phyloP scores from a whole-genome alignment of 1,140 invertebrate genomes.

The Dreissena polymorpha region DNA sequence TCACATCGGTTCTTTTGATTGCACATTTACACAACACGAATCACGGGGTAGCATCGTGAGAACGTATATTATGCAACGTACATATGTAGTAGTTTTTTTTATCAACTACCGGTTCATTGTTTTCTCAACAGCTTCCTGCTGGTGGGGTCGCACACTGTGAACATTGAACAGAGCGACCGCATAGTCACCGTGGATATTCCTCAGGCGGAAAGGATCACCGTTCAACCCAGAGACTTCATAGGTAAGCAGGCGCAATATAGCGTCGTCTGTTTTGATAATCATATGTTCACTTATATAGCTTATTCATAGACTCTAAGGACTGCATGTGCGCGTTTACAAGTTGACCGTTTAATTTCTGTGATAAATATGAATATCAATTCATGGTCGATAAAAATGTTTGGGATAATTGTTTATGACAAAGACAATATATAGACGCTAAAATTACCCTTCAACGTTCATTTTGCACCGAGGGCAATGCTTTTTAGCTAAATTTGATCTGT shows the following conservation, averaged over 20 bases:
- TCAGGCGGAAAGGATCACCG: not conserved
- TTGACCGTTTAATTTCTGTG: too few species aligned
- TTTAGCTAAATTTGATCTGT: not conserved
- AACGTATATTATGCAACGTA: not conserved
- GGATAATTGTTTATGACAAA: too few species aligned
- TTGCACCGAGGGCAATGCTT: not conserved
- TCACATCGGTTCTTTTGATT: too few species aligned
- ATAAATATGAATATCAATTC: too few species aligned
- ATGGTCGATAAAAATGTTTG: too few species aligned
- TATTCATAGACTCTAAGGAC: too few species aligned
- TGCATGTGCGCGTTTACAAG: too few species aligned
- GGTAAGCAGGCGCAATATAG: slow-evolving; percentile 10
- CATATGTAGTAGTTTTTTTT: not conserved
- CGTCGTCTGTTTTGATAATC: too few species aligned
- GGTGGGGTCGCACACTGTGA: not conserved
- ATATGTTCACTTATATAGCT: too few species aligned
- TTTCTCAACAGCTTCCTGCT: slow-evolving; percentile 1
- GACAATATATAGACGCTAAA: too few species aligned
- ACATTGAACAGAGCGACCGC: not conserved
- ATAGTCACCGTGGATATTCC: slow-evolving; percentile 22
- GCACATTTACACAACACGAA: too few species aligned
- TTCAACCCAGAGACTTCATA: slow-evolving; percentile 32
- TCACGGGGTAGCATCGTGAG: too few species aligned
- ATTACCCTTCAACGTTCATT: not conserved
- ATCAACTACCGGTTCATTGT: not conserved